Evolutionary conservation across 92 coral and sea anemone genomes (phyloP).

Genomic region (Virgularia gustaviana): DNA sequence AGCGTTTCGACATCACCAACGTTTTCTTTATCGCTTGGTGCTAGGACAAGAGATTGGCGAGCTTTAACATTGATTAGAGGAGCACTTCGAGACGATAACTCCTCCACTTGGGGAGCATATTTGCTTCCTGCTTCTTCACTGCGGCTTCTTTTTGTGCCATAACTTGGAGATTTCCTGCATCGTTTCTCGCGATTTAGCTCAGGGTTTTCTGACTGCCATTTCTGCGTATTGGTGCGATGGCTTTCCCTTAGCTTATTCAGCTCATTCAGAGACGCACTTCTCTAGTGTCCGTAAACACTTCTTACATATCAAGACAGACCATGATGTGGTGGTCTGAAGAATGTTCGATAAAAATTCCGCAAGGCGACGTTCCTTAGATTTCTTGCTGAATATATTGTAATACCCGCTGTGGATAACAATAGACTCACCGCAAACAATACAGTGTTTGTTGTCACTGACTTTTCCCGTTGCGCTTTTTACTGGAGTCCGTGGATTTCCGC

Average conservation of each 20-base stretch:
- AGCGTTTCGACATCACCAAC: background rate
- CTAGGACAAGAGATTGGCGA: background rate
- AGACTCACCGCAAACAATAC: conserved; percentile 16
- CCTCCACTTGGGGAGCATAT: background rate
- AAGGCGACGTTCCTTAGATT: conserved; percentile 14
- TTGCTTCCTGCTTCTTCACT: background rate
- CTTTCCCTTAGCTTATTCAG: conserved; percentile 5
- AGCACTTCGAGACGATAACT: background rate
- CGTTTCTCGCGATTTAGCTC: conserved; percentile 5
- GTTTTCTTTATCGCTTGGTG: background rate
- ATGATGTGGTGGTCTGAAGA: background rate
- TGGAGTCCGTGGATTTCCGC: background rate
- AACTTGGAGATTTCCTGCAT: conserved; percentile 16
- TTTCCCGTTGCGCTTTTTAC: conserved; percentile 9
- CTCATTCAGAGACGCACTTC: conserved; percentile 23
- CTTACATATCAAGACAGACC: conserved; percentile 20
- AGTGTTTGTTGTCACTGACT: background rate
- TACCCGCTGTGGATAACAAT: conserved; percentile 5
- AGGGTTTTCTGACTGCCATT: conserved; percentile 15
- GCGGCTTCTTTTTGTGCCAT: conserved; percentile 7
- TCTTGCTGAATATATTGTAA: conserved; percentile 30
- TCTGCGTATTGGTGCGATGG: conserved; percentile 12
- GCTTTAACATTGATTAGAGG: background rate
- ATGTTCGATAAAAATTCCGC: conserved; percentile 9
- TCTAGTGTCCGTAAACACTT: conserved; percentile 34